Percentiles rank a stretch among this genome's conserved stretches.
Evolutionary conservation across 2,888 invertebrate species (phyloP).

Genomic region (Magallana nippona): DNA sequence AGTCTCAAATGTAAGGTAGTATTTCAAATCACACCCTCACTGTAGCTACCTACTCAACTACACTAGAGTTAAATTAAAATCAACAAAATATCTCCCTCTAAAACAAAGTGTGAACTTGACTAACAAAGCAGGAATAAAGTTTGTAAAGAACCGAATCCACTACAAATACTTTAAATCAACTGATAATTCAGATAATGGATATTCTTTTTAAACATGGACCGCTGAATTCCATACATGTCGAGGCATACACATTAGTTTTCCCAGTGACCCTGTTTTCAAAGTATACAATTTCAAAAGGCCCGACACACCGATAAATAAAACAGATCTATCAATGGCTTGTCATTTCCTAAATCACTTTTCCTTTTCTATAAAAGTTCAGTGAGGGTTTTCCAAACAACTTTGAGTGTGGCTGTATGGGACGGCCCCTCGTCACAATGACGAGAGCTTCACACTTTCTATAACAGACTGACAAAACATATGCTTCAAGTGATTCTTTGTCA

Average conservation of each 20-base stretch:
- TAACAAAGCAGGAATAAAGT: background rate
- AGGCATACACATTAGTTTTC: conserved; percentile 12
- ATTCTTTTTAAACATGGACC: conserved; percentile 11
- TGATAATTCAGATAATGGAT: conserved; percentile 24
- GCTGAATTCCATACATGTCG: conserved; percentile 22
- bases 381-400: background rate
- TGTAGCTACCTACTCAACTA: background rate
- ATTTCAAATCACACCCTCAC: background rate
- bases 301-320: conserved; percentile 22
- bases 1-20: background rate
- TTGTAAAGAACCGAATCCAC: conserved; percentile 9
- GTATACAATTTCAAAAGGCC: conserved; percentile 29
- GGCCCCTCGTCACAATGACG: background rate
- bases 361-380: background rate
- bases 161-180: conserved; percentile 16
- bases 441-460: background rate
- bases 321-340: conserved; percentile 23
- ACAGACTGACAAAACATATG: background rate
- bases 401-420: background rate
- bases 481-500: background rate
- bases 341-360: conserved; percentile 33
- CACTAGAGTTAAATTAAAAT: background rate
- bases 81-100: background rate
- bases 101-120: background rate
- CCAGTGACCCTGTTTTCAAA: background rate